Evolutionary conservation across 2,888 invertebrate species (phyloP).

Genomic region (Meganola albula): DNA sequence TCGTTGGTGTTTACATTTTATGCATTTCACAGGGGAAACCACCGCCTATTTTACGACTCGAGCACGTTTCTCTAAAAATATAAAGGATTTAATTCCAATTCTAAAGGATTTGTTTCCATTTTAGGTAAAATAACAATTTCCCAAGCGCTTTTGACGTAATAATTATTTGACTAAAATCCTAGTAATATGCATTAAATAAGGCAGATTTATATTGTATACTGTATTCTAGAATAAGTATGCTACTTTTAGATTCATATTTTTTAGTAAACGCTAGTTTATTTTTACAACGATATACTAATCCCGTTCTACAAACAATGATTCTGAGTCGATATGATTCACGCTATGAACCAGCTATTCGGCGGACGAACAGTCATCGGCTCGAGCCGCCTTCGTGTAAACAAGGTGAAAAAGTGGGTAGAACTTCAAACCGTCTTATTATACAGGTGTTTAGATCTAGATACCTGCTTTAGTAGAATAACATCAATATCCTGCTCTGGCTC

Average conservation of each 20-base stretch:
- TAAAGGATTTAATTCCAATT: conserved; percentile 1
- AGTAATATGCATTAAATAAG: no score
- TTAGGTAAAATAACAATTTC: no score
- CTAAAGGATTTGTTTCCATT: no score
- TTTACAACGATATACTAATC: conserved; percentile 22
- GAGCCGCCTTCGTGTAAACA: conserved; percentile 28
- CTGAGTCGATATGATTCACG: conserved; percentile 34
- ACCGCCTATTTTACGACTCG: conserved; percentile 24
- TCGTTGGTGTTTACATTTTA: conserved; percentile 32
- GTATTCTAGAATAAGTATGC: no score
- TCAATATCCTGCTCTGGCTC: no score
- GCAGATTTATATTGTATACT: no score
- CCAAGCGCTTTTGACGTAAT: no score
- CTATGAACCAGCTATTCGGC: conserved; percentile 28
- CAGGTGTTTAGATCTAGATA: not conserved
- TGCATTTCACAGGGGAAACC: conserved; percentile 29
- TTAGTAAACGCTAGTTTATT: no score
- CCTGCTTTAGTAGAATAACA: not conserved
- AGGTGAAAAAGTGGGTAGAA: conserved; percentile 22
- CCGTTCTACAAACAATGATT: conserved; percentile 29
- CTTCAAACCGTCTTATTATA: conserved; percentile 6
- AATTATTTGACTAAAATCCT: no score
- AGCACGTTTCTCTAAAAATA: conserved; percentile 13
- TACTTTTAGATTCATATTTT: no score
- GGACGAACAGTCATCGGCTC: conserved; percentile 37